Percentiles rank a stretch among this genome's conserved stretches.
These are phyloP conservation scores for Polyboroides typus DNA, from an alignment of 2,797 vertebrate genomes.

Conservation along the genomic window DNA sequence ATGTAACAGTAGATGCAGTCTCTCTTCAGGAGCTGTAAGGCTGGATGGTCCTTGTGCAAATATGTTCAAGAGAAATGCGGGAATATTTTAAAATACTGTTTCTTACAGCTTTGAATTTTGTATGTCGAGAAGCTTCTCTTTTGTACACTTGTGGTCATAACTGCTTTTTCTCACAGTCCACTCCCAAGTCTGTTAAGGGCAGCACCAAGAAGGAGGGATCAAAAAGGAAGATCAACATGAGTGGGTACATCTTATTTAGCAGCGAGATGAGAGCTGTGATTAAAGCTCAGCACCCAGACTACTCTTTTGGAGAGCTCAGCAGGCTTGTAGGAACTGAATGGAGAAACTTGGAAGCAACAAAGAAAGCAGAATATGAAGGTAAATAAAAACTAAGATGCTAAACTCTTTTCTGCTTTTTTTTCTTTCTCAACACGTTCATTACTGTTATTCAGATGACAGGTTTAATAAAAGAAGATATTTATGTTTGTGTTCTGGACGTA, in stretches of 20 bases:
- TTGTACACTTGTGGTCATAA: conserved; percentile 32
- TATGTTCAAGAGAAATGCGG: neutral
- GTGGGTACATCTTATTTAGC: conserved; percentile 98
- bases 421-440: neutral
- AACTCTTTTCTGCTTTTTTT: neutral
- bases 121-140: neutral
- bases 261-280: conserved; percentile 99
- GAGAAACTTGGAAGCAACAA: conserved; percentile 94
- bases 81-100: neutral
- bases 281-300: conserved; percentile 97
- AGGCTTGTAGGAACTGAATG: conserved; percentile 97
- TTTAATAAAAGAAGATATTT: conserved; percentile 8
- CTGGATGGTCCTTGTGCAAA: neutral
- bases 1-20: neutral
- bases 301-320: conserved; percentile 97
- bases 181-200: conserved; percentile 93
- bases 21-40: neutral
- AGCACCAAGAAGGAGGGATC: conserved; percentile 94
- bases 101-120: conserved; percentile 25
- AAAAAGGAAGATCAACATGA: conserved; percentile 99
- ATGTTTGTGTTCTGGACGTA: neutral
- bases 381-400: conserved; percentile 42
- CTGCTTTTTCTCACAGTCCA: conserved; percentile 81
- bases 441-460: neutral
- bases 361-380: conserved; percentile 99